Base-by-base conservation (phyloP, 2,888 invertebrate species). In the Ormyrus rosae region DNA sequence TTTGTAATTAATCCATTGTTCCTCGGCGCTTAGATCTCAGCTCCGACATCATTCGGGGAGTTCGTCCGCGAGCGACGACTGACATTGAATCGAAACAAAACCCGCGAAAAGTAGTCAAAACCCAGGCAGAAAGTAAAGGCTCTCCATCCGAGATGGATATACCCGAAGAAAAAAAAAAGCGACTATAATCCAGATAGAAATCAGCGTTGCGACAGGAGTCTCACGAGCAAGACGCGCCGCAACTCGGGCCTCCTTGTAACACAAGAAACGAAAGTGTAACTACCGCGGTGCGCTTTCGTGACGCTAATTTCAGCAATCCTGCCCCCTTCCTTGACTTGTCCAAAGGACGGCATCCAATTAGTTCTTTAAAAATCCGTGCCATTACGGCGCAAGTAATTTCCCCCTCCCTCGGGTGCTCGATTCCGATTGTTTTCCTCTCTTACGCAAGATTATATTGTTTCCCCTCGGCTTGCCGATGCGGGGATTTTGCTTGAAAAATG, bases 181-280 rank as follows among this genome's bases (percentile, higher is more conserved):
- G 8, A 70, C 11, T 11, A 77, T 55, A 73, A 74, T 56, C 56
- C 9, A 73, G 74, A 74, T 74, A 79, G 74, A 58, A 69, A 74
- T 74, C 69, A 45, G 5, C 8, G 55, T 79, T 79, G 79, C 74
- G 69, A 74, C 74, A 79, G 48, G 9, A 34, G 48, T 69, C 69
- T 45, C 72, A 63, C 69, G 48, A 19, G 45, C 34, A 10, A 50
- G 19, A 48, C 50, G 19, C 45, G 19, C 50, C 46, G 34, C 19
- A 48, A 48, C 50, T 19, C 19, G 9, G 56, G 56, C 2, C 9
- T 56, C n/a, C 19, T 71, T 46, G 51, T 53, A 67, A 11, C 34
- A 65, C 19, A 72, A 68, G 68, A 68, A 78, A 73, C 61, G 78
- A 72, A 78, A 78, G 78, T 67, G 55, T 72, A 73, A 64, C 60